Evolutionary conservation across 1,140 invertebrate genomes (phyloP).

Genomic region (Trichonephila clavipes): DNA sequence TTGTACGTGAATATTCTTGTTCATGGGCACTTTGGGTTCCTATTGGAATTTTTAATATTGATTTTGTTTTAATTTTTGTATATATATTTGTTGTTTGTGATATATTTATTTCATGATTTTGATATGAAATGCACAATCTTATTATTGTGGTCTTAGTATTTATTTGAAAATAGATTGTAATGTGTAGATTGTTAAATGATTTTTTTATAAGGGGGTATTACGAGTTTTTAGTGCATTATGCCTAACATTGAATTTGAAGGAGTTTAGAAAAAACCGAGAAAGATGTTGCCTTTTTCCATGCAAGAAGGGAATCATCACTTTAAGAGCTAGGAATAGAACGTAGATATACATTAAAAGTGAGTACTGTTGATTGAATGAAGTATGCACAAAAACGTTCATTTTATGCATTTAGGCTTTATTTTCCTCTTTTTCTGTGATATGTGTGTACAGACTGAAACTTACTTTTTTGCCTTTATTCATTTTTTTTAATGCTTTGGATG

Average conservation of each 20-base stretch:
- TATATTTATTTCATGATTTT: too few species aligned
- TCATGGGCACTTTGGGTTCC: too few species aligned
- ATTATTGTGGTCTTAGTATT: too few species aligned
- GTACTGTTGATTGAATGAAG: slow-evolving; percentile 10
- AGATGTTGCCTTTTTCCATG: slow-evolving; percentile 26
- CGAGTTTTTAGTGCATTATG: neutral
- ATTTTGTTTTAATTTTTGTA: too few species aligned
- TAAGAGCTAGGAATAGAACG: neutral
- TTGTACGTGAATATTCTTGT: too few species aligned
- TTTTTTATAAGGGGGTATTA: neutral
- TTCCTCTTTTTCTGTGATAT: slow-evolving; percentile 59
- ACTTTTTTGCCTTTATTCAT: slow-evolving; percentile 8
- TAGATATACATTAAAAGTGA: slow-evolving; percentile 23
- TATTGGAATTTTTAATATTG: too few species aligned
- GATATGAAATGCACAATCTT: too few species aligned
- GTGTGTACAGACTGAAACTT: slow-evolving; percentile 25
- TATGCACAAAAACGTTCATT: slow-evolving; percentile 29
- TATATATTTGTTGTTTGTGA: too few species aligned
- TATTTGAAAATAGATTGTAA: neutral
- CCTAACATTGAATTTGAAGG: neutral
- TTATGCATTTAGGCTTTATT: neutral
- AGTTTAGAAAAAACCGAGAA: slow-evolving; percentile 4
- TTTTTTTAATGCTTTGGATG: slow-evolving; percentile 43
- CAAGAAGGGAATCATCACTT: neutral
- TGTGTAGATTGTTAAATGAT: neutral